phyloP scores from a whole-genome alignment of 2,797 vertebrate species.

The Acanthis flammea region DNA sequence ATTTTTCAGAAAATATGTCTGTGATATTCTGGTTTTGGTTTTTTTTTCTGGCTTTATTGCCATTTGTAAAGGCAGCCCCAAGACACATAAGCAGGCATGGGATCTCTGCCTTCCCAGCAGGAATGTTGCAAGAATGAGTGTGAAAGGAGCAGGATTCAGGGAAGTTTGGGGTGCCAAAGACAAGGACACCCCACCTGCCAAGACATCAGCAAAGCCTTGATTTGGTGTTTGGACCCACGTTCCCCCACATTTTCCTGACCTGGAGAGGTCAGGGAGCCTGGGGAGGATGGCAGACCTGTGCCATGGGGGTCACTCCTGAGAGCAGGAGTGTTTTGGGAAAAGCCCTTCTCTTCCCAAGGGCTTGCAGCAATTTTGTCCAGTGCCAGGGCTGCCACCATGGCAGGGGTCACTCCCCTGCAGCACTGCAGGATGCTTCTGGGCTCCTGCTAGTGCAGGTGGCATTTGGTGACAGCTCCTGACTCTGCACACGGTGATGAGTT shows the following conservation, averaged over 20 bases:
- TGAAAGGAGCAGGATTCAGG: neutral
- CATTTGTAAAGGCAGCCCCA: neutral
- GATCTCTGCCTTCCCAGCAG: neutral
- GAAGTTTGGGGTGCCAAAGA: neutral
- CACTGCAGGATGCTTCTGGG: neutral
- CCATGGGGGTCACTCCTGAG: accelerated
- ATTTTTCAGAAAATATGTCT: too few relatives aligned
- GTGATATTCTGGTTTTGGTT: too few relatives aligned
- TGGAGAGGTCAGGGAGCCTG: accelerated
- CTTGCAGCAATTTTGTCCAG: neutral
- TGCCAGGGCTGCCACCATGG: accelerated
- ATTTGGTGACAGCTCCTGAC: neutral
- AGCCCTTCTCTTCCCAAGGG: accelerated
- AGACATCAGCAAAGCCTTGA: neutral
- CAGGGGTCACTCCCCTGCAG: neutral
- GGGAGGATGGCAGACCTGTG: neutral
- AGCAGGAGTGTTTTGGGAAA: neutral
- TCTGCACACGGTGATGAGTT: neutral
- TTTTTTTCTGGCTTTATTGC: neutral
- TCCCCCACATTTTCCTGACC: neutral
- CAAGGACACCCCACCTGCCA: neutral
- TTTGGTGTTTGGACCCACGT: accelerated
- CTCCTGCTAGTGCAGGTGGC: neutral
- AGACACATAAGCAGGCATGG: neutral
- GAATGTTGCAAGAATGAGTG: neutral